phyloP scores from a whole-genome alignment of 2,113 vertebrate genomes.

The Eptesicus fuscus region DNA sequence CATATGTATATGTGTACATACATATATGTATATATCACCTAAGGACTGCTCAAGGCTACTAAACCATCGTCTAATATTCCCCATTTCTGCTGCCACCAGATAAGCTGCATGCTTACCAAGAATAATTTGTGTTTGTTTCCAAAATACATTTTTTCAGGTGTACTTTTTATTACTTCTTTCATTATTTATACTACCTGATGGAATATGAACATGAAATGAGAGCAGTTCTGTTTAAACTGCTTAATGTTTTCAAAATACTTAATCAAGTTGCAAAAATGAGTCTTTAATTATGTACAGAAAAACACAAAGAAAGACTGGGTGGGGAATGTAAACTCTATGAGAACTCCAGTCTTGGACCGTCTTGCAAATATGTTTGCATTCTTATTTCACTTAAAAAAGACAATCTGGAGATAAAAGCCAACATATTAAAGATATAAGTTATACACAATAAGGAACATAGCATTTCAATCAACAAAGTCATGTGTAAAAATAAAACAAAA shows the following conservation, averaged over 20 bases:
- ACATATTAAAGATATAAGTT: background rate
- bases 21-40: background rate
- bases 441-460: background rate
- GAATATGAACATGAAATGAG: background rate
- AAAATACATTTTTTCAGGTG: background rate
- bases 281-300: background rate
- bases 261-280: background rate
- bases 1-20: background rate
- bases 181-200: slow-evolving; percentile 34
- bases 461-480: background rate
- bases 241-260: slow-evolving; percentile 36
- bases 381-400: slow-evolving; percentile 25
- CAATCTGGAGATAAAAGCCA: background rate
- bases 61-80: background rate
- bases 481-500: background rate
- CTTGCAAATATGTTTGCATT: background rate
- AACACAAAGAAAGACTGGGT: background rate
- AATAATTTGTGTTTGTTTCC: background rate
- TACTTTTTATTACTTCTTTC: slow-evolving; percentile 38
- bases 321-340: background rate
- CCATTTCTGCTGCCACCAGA: background rate
- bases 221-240: background rate
- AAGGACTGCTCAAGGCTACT: background rate
- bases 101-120: background rate
- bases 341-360: background rate